Evolutionary conservation across 2,113 vertebrate genomes (phyloP), one percentile per base, ranked within the genome.

Genomic region (Girardinichthys multiradiatus): DNA sequence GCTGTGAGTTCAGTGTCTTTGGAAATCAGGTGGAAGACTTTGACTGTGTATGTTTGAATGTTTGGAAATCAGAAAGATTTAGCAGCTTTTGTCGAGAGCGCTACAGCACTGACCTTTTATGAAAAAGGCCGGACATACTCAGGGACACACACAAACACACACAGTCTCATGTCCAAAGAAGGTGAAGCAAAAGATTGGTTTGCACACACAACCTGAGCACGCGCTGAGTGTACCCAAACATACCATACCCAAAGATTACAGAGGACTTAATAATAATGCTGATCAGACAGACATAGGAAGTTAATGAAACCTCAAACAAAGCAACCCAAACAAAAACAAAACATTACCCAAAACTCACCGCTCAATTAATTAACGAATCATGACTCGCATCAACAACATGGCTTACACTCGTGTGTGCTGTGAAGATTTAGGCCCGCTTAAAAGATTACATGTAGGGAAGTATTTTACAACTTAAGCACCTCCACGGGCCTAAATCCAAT

Each of bases 1-100:
- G 79, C 80, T 89, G 82, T 82, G 70, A 73, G 42, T 54, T 66
- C 58, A 72, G 70, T 29, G 29, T 72, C 74, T 78, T 57, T 79
- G 28, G 45, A 79, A 54, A 12, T 30, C 29, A 29, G 26, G 13
- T 51, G n/a, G 31, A 68, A 14, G 59, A 31, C n/a, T 58, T 74
- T 79, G 61, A 51, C 26, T 54, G 12, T 78, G 48, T 64, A 26
- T 78, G 60, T 58, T 24, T 21, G 19, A 62, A 33, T 76, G 58
- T 54, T 31, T 70, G 24, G 17, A 58, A 64, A 69, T 30, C 28
- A 66, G 63, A 64, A 26, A 30, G 2, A 61, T 57, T 57, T 73
- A 28, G 57, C 57, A 37, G 13, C n/a, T 63, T 64, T n/a, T 60
- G 21, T 42, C 62, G 28, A 0, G 75, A 73, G 59, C 14, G 63